Base-by-base conservation (phyloP, 2,113 vertebrate genomes). In the Periophthalmus modestus region DNA sequence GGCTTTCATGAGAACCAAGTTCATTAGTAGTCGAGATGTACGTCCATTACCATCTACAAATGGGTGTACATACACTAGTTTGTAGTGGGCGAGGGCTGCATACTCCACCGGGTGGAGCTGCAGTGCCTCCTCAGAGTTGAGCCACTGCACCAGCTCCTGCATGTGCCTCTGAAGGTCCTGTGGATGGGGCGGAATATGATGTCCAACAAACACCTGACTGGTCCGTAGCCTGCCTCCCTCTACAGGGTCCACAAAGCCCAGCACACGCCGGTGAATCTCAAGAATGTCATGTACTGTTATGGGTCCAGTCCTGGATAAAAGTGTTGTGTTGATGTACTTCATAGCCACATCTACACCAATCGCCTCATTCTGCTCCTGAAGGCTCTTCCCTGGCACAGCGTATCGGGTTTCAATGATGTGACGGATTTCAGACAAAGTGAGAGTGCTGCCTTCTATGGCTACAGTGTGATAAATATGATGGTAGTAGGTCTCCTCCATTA, bases 391-490 rank as follows among this genome's bases (percentile, higher is more conserved):
- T 0, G 97, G 95, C 2, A 98, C 97, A 0, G 98, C 96, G 0
- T 98, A 98, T 1, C 96, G 92, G 0, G 97, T 99, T 93, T 99
- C 97, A 0, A 99, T 94, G 89, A 99, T 98, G 92, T 99, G 97
- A 11, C 97, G 89, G 69, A 99, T 99, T 81, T 99, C 98, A 0
- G 98, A 95, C 1, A 99, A 91, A 0, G 97, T 97, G 73, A 99
- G 92, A 0, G 98, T 99, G 93, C 95, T 99, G n/a, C 98, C 98
- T 81, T 99, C 98, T 0, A 99, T 98, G 2, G 98, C 98, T 2
- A 99, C 98, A 0, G 97, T 99, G 94, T 99, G 98, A 90, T 99
- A 98, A 84, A 99, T 97, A 89, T 99, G 97, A 82, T 99, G 97
- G 79, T 98, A 99, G 81, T 99, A 99, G 0, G 96, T 97, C 77